phyloP scores from a whole-genome alignment of 2,888 invertebrate genomes.

The Hecatera dysodea region DNA sequence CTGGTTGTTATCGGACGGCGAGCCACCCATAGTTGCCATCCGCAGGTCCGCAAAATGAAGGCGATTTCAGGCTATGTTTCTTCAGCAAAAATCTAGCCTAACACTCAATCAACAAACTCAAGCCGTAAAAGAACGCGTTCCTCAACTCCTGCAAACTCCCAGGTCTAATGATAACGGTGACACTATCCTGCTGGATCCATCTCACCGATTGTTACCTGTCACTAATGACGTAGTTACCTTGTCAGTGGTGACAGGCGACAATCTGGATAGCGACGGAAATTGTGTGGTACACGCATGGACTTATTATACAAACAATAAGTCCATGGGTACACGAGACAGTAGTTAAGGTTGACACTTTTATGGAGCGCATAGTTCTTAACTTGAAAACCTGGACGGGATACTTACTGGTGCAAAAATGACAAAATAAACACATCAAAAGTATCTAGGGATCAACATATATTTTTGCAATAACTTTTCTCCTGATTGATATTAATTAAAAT shows the following conservation, averaged over 20 bases:
- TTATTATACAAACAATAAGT: too few relatives aligned
- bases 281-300: constrained; percentile 13
- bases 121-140: constrained; percentile 20
- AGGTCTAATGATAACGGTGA: constrained; percentile 8
- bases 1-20: too few relatives aligned
- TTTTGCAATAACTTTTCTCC: too few relatives aligned
- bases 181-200: constrained; percentile 21
- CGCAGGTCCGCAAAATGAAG: too few relatives aligned
- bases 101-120: constrained; percentile 28
- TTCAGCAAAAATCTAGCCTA: background rate
- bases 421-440: too few relatives aligned
- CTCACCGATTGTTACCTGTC: background rate
- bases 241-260: constrained; percentile 42
- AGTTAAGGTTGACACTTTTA: constrained; percentile 41
- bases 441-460: too few relatives aligned
- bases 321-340: background rate
- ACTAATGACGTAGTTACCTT: constrained; percentile 10
- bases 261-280: constrained; percentile 44
- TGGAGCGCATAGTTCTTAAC: background rate
- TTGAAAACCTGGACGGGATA: background rate
- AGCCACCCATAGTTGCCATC: too few relatives aligned
- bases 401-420: too few relatives aligned
- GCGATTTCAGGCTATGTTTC: too few relatives aligned
- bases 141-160: background rate
- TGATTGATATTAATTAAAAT: too few relatives aligned